Evolutionary conservation across 37 sponge, comb jelly and placozoan species (phyloP).

Genomic region (Cliona cf. orientalis): DNA sequence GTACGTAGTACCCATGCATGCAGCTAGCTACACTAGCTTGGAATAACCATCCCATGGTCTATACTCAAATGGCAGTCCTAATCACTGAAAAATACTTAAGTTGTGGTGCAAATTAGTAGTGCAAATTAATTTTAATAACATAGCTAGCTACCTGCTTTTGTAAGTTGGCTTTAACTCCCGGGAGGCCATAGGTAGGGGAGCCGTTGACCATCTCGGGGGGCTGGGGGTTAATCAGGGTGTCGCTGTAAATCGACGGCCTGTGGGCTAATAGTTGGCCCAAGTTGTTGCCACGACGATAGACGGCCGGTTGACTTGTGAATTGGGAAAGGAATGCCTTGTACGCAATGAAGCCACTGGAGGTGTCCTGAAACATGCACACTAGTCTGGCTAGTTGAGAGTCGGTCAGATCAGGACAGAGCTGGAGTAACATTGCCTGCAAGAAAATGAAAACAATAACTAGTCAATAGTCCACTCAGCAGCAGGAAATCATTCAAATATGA

Average conservation of each 20-base stretch:
- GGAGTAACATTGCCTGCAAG: not conserved
- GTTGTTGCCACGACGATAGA: slow-evolving; percentile 49
- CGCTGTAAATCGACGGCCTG: not conserved
- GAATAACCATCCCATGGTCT: too few relatives aligned
- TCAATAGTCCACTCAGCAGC: not conserved
- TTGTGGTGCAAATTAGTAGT: not conserved
- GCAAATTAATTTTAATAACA: not conserved
- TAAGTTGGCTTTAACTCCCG: slow-evolving; percentile 43
- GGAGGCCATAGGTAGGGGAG: slow-evolving; percentile 32
- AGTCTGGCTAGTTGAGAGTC: not conserved
- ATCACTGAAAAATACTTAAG: not conserved
- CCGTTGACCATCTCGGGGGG: slow-evolving; percentile 4
- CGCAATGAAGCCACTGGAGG: not conserved
- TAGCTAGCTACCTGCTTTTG: slow-evolving; percentile 39
- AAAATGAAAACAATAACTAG: not conserved
- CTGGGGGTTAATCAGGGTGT: slow-evolving; percentile 4
- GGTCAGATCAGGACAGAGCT: slow-evolving; percentile 33
- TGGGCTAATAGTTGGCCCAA: slow-evolving; percentile 37
- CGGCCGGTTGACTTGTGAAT: not conserved
- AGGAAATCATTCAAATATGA: too few relatives aligned
- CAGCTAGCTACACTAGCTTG: too few relatives aligned
- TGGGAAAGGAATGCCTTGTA: slow-evolving; percentile 12
- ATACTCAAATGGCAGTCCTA: too few relatives aligned
- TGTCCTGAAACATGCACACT: not conserved
- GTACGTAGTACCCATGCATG: too few relatives aligned